A percentile compares a stretch with the other conserved stretches of the same genome.
Conservation (phyloP, 1,140 invertebrate genomes). For the Drosophila aff. region DNA sequence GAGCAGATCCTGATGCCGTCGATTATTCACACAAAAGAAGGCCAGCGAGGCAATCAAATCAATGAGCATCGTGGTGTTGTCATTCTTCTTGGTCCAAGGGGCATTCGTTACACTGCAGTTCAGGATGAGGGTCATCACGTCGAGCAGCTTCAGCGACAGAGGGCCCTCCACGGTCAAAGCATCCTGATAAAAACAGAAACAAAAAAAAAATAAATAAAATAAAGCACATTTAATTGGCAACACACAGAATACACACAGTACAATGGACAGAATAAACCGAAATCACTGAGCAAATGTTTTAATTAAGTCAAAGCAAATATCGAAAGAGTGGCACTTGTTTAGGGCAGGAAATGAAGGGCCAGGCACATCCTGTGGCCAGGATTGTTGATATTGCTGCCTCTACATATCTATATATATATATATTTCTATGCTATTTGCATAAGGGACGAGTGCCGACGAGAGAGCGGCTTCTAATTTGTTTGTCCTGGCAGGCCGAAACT, state of each 20-base stretch:
- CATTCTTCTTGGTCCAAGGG: slow-evolving; percentile 80
- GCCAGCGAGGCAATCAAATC: slow-evolving; percentile 86
- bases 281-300: slow-evolving; percentile 83
- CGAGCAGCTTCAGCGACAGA: slow-evolving; percentile 94
- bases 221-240: slow-evolving; percentile 70
- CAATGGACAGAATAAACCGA: slow-evolving; percentile 41
- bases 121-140: slow-evolving; percentile 93
- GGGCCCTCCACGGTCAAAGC: slow-evolving; percentile 92
- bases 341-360: slow-evolving; percentile 73
- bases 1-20: slow-evolving; percentile 85
- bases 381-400: slow-evolving; percentile 40
- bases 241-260: slow-evolving; percentile 24
- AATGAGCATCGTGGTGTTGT: slow-evolving; percentile 86
- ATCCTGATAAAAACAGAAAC: slow-evolving; percentile 86
- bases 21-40: slow-evolving; percentile 86
- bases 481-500: slow-evolving; percentile 63
- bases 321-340: slow-evolving; percentile 76
- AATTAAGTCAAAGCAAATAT: slow-evolving; percentile 83
- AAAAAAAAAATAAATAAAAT: slow-evolving; percentile 37
- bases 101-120: slow-evolving; percentile 90
- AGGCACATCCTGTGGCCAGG: slow-evolving; percentile 33
- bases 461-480: slow-evolving; percentile 77
- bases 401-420: slow-evolving; percentile 33
- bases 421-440: slow-evolving; percentile 71
- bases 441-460: slow-evolving; percentile 50